Conservation (phyloP, 2,113 vertebrate genomes). For the Mesocricetus auratus region DNA sequence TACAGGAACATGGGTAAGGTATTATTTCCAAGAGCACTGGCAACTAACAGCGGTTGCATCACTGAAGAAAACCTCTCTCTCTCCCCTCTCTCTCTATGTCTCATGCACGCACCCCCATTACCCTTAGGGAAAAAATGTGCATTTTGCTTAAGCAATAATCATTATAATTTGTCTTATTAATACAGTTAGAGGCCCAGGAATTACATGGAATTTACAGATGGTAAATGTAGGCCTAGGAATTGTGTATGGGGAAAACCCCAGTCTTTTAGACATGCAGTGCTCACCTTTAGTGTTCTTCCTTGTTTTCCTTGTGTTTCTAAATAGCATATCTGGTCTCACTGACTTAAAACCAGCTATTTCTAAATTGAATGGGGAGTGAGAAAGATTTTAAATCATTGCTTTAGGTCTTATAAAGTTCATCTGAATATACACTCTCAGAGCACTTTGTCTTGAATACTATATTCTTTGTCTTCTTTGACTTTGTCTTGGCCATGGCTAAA, state of each 20-base stretch:
- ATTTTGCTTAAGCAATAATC: background rate
- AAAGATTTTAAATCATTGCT: slow-evolving; percentile 43
- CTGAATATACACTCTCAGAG: background rate
- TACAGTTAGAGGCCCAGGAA: background rate
- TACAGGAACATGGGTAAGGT: too few relatives aligned
- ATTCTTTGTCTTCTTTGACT: background rate
- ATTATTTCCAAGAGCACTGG: background rate
- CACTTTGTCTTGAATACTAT: slow-evolving; percentile 6
- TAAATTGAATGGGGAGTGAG: slow-evolving; percentile 14
- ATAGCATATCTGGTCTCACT: slow-evolving; percentile 27
- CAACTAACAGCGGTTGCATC: background rate
- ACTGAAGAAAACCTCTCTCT: background rate
- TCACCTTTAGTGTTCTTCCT: background rate
- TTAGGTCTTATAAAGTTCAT: background rate
- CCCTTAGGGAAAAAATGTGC: background rate
- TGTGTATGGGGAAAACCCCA: background rate
- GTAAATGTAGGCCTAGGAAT: slow-evolving; percentile 5
- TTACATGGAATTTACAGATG: slow-evolving; percentile 2
- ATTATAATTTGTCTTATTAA: slow-evolving; percentile 53
- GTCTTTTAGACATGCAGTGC: too few relatives aligned
- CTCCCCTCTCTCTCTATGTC: too few relatives aligned
- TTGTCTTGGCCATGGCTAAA: background rate
- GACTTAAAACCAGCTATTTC: slow-evolving; percentile 35
- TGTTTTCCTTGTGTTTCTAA: slow-evolving; percentile 41
- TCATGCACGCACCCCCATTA: too few relatives aligned